phyloP scores from a whole-genome alignment of 1,140 invertebrate genomes.

The Homarus americanus region DNA sequence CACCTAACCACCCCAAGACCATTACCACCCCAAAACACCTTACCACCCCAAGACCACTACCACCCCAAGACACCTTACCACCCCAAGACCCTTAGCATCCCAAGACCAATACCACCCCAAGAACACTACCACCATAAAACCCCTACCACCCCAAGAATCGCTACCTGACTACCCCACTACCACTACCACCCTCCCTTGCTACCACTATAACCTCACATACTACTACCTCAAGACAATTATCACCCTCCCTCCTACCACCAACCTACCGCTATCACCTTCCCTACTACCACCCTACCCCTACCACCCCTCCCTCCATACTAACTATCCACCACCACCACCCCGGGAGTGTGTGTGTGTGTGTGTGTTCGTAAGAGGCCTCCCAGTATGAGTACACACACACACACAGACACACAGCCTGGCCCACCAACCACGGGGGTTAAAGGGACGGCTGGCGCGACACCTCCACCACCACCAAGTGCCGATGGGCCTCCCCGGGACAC shows the following conservation, averaged over 20 bases:
- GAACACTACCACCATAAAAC: constrained; percentile 3
- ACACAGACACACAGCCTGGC: constrained; percentile 20
- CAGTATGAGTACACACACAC: too few species aligned
- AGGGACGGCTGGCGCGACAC: constrained; percentile 18
- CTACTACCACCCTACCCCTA: constrained; percentile 10
- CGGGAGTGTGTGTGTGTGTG: background rate
- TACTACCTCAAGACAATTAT: background rate
- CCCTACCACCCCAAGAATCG: too few species aligned
- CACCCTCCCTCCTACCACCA: too few species aligned
- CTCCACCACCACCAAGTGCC: constrained; percentile 18
- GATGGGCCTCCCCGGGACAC: constrained; percentile 18
- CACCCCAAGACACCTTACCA: background rate
- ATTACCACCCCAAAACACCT: background rate
- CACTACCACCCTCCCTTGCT: constrained; percentile 17
- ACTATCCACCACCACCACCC: background rate
- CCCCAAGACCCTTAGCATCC: background rate
- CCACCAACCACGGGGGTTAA: constrained; percentile 35
- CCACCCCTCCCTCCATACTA: background rate
- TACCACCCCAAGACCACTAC: background rate
- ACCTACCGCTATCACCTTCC: too few species aligned
- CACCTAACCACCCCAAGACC: background rate
- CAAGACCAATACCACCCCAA: background rate
- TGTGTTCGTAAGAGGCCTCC: constrained; percentile 14
- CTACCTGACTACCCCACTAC: background rate
- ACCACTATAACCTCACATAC: too few species aligned